phyloP scores from a whole-genome alignment of 2,113 vertebrate genomes.

The Nesoenas mayeri region DNA sequence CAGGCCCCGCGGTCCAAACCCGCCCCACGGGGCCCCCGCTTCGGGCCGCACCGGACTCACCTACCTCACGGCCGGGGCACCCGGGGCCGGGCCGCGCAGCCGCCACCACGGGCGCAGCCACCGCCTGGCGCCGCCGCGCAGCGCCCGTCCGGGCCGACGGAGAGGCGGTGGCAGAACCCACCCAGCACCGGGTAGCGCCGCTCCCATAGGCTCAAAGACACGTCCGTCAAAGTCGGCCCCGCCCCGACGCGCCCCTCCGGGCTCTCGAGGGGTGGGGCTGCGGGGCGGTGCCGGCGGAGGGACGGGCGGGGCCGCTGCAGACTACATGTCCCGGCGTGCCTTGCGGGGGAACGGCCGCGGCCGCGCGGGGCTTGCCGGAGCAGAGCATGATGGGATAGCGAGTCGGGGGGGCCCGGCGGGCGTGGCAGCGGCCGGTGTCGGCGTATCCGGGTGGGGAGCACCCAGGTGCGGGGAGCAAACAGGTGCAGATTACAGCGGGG shows the following conservation, averaged over 20 bases:
- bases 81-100: neutral
- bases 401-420: neutral
- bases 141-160: neutral
- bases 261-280: neutral
- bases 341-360: neutral
- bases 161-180: neutral
- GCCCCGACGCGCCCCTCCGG: neutral
- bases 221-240: neutral
- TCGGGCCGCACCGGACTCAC: neutral
- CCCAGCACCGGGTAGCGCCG: rapidly evolving
- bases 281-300: neutral
- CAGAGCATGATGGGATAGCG: neutral
- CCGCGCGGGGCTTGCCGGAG: neutral
- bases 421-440: too few relatives aligned
- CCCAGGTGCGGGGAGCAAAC: neutral
- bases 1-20: neutral
- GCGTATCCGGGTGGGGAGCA: too few relatives aligned
- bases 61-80: neutral
- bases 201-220: neutral
- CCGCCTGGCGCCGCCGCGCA: neutral
- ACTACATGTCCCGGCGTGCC: neutral
- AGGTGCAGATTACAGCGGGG: too few relatives aligned
- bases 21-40: too few relatives aligned
- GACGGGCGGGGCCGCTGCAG: rapidly evolving
- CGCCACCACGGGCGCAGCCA: neutral